Base-by-base conservation (phyloP, 1,140 invertebrate species). In the Cylas formicarius region DNA sequence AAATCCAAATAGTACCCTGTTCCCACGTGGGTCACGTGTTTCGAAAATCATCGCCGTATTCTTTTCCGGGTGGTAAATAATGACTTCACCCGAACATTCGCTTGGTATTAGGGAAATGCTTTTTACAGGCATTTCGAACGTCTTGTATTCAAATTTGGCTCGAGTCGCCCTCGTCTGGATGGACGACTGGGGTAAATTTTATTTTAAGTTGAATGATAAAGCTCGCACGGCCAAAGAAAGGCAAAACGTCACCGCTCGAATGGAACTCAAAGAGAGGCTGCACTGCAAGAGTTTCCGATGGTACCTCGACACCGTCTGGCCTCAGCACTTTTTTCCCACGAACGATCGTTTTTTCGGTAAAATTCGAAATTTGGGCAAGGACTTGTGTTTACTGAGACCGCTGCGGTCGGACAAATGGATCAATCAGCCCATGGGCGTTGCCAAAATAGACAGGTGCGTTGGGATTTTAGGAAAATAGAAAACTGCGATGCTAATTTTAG, bases 21-120 rank as follows among this genome's bases (percentile, higher is more conserved):
- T 96, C 92, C 7, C 87, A 94, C 61, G 95, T 99, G 0, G 96
- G 93, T 0, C 96, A 99, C 67, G 78, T 99, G n/a, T 99, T 99
- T 65, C 76, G 94, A 57, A 92, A 87, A 69, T 88, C 87, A 24
- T 92, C 88, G 3, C 91, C 91, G 0, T 94, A 95, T 57, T 86
- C 85, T 1, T 95, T 94, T 63, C 86, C 86, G 0, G 85, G 86
- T 0, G 87, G 87, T 1, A 29, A 18, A 18, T 36, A 18, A 18
- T 20, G 18, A 36, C 5, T 4, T 20, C 6, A 6, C 17, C 11
- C 17, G 6, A 7, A 31, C 29, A 6, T 31, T 6, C 17, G 29
- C 11, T 6, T 13, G 11, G 11, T 11, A 11, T 4, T 31, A 5
- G 11, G 29, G 11, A 13, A 11, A 31, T 31, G 6, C 18, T 13